These are phyloP conservation scores for Hippopotamyrus pictus DNA, from an alignment of 2,797 vertebrate species.

Conservation along the genomic window DNA sequence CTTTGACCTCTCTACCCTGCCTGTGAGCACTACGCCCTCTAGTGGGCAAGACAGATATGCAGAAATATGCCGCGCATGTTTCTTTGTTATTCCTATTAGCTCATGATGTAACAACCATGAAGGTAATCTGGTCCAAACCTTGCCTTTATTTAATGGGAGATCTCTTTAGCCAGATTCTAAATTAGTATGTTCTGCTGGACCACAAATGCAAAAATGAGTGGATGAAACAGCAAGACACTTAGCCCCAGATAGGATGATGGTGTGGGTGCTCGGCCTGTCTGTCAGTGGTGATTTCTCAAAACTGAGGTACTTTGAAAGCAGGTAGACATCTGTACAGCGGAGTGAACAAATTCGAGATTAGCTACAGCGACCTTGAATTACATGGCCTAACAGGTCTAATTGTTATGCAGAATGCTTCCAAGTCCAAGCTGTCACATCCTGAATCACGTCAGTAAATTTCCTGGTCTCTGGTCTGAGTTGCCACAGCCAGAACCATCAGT, in stretches of 20 bases:
- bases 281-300: not conserved
- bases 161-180: not conserved
- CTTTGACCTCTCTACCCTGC: slow-evolving; percentile 41
- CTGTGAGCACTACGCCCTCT: slow-evolving; percentile 33
- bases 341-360: not conserved
- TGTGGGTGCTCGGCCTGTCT: not conserved
- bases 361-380: not conserved
- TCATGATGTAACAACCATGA: slow-evolving; percentile 47
- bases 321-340: not conserved
- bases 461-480: slow-evolving; percentile 13
- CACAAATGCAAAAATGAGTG: not conserved
- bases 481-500: slow-evolving; percentile 35
- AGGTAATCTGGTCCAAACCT: slow-evolving; percentile 18
- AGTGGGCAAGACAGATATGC: slow-evolving; percentile 45
- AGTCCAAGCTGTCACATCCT: not conserved
- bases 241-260: not conserved
- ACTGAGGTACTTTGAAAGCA: not conserved
- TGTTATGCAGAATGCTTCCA: not conserved
- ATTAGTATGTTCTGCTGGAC: not conserved
- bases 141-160: not conserved
- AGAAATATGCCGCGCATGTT: slow-evolving; percentile 59
- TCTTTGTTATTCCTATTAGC: slow-evolving; percentile 56
- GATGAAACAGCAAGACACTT: not conserved
- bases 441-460: not conserved
- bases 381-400: not conserved